A percentile compares a stretch with the other conserved stretches of the same genome.
Conservation (phyloP, 2,797 vertebrate genomes). For the Enteromius afrohamiltoni region DNA sequence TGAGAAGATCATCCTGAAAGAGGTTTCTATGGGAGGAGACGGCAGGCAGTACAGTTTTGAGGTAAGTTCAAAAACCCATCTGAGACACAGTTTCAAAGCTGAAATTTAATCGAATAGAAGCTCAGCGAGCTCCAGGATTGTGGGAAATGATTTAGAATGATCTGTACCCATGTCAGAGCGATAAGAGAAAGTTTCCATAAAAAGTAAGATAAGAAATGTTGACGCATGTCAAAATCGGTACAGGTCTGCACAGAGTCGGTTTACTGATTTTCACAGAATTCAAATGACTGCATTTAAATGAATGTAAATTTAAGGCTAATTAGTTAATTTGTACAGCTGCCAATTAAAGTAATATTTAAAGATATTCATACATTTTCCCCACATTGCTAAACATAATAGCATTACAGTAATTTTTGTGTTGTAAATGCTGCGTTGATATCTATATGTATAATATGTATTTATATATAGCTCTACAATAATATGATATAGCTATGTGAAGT, state of each 20-base stretch:
- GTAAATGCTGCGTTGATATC: not conserved
- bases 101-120: not conserved
- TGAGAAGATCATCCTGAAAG: slow-evolving; percentile 64
- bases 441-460: not conserved
- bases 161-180: not conserved
- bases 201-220: not conserved
- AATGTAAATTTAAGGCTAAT: not conserved
- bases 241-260: not conserved
- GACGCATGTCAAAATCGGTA: not conserved
- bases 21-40: slow-evolving; percentile 50
- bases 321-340: not conserved
- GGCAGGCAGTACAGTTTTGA: slow-evolving; percentile 62
- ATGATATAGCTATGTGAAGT: not conserved
- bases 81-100: not conserved
- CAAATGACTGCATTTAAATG: not conserved
- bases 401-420: not conserved
- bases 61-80: slow-evolving; percentile 52
- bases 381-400: not conserved
- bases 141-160: slow-evolving; percentile 4
- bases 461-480: not conserved
- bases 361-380: not conserved
- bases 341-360: not conserved
- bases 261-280: not conserved
- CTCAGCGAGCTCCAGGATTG: not conserved
- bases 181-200: not conserved